Evolutionary conservation across 2,797 vertebrate species (phyloP).

Genomic region (Clarias fuscus): DNA sequence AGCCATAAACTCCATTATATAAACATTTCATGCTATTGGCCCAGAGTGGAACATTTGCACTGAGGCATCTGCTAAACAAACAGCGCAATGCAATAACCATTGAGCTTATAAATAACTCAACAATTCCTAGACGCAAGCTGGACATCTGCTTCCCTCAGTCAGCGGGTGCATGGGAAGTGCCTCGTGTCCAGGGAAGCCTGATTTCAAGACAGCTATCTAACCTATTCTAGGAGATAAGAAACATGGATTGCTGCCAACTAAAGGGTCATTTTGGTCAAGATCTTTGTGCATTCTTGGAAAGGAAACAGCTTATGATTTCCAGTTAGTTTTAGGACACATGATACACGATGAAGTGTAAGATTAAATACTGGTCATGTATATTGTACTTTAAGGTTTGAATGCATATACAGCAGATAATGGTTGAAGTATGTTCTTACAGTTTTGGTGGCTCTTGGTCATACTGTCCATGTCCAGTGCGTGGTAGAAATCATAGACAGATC

Average conservation of each 20-base stretch:
- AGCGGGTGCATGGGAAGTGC: conserved; percentile 44
- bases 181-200: conserved; percentile 40
- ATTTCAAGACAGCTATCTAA: conserved; percentile 33
- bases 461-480: conserved; percentile 85
- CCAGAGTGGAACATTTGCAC: conserved; percentile 29
- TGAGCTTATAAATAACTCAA: conserved; percentile 58
- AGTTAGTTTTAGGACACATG: not conserved
- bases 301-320: conserved; percentile 5
- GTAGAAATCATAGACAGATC: conserved; percentile 91
- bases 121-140: conserved; percentile 48
- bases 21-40: conserved; percentile 31
- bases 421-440: conserved; percentile 76
- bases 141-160: conserved; percentile 56
- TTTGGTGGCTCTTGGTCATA: conserved; percentile 89
- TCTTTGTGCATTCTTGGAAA: conserved; percentile 22
- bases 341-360: not conserved
- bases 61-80: conserved; percentile 53
- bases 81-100: conserved; percentile 48
- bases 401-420: not conserved
- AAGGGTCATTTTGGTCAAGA: conserved; percentile 26
- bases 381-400: not conserved
- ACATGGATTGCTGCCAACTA: conserved; percentile 17
- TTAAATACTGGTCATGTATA: not conserved
- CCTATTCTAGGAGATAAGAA: conserved; percentile 44
- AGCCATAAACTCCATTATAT: conserved; percentile 22